Evolutionary conservation across 2,797 vertebrate genomes (phyloP).

Genomic region (Eremophila alpestris): DNA sequence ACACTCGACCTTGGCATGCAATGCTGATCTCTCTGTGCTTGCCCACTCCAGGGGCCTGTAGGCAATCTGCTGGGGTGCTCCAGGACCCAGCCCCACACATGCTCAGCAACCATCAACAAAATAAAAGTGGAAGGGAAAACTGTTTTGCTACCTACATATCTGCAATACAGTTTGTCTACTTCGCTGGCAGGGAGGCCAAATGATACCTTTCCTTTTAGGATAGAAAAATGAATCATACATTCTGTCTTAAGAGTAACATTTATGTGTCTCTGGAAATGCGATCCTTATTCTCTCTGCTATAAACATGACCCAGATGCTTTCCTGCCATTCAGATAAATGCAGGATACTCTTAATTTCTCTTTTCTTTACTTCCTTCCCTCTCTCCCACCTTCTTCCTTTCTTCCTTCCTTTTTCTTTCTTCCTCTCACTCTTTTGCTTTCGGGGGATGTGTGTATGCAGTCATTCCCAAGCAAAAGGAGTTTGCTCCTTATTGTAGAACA

Average conservation of each 20-base stretch:
- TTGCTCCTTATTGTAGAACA: neutral
- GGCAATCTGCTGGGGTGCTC: neutral
- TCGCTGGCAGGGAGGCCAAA: neutral
- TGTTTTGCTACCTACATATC: neutral
- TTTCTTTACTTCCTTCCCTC: neutral
- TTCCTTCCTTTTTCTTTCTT: neutral
- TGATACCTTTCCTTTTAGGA: constrained; percentile 4
- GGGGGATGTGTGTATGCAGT: neutral
- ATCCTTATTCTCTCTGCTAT: neutral
- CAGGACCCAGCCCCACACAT: accelerated
- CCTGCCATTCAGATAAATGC: neutral
- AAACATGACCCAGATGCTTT: constrained; percentile 13
- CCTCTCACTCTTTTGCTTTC: neutral
- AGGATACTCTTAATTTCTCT: neutral
- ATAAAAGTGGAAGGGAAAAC: neutral
- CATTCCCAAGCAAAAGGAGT: neutral
- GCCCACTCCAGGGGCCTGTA: neutral
- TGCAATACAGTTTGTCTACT: constrained; percentile 12
- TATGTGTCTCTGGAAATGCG: neutral
- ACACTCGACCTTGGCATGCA: neutral
- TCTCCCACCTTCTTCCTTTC: neutral
- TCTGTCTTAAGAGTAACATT: neutral
- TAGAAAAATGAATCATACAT: constrained; percentile 10
- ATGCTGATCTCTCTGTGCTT: no score
- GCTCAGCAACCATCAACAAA: accelerated